Evolutionary conservation across 2,888 invertebrate genomes (phyloP).

Genomic region (Pyralis farinalis): DNA sequence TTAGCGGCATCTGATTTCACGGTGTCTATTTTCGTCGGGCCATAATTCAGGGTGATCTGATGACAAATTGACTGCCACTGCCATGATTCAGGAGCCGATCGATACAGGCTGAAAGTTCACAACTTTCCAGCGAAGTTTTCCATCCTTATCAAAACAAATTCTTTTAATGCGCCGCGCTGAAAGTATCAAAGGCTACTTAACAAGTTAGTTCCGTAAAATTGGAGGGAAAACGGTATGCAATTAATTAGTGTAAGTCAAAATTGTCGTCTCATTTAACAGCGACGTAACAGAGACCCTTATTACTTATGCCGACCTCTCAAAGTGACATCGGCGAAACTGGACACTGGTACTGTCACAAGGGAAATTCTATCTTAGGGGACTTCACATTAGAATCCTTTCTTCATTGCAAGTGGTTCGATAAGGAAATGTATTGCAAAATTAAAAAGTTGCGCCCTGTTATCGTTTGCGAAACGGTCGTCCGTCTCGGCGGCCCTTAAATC

Average conservation of each 20-base stretch:
- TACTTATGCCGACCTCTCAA: background rate
- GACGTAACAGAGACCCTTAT: background rate
- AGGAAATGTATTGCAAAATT: background rate
- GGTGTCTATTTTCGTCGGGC: conserved; percentile 43
- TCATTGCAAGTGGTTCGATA: background rate
- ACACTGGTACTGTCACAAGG: background rate
- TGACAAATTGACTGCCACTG: conserved; percentile 31
- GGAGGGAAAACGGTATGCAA: background rate
- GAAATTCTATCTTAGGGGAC: background rate
- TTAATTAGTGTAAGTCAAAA: conserved; percentile 4
- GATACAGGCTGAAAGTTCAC: background rate
- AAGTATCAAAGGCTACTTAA: background rate
- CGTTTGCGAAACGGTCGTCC: background rate
- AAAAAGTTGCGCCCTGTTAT: background rate
- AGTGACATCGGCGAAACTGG: background rate
- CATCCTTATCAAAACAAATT: background rate
- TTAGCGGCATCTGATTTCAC: conserved; percentile 42
- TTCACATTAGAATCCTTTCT: background rate
- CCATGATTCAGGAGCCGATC: background rate
- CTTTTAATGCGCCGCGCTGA: background rate
- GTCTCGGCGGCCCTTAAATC: background rate
- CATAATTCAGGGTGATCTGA: conserved; percentile 28
- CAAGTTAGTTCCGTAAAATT: background rate
- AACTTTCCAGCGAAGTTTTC: background rate
- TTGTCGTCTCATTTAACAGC: conserved; percentile 3